Evolutionary conservation across 2,888 invertebrate genomes (phyloP).

Genomic region (Drosophila subsilvestris): DNA sequence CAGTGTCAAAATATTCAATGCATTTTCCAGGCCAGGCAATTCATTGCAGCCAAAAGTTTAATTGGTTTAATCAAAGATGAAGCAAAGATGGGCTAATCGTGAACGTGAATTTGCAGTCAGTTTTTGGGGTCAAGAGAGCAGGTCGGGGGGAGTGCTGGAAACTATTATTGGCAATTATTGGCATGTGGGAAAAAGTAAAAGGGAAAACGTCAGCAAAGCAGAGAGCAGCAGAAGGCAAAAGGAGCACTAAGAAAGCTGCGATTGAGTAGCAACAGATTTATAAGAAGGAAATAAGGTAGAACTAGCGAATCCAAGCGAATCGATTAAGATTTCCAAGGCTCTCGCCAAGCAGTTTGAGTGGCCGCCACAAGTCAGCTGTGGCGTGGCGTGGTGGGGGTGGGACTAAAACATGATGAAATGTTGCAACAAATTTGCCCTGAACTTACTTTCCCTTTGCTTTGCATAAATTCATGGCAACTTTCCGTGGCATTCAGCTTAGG

Average conservation of each 20-base stretch:
- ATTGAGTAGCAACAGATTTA: no score
- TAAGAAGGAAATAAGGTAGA: no score
- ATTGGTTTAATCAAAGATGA: constrained; percentile 1
- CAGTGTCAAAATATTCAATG: constrained; percentile 29
- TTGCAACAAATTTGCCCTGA: background rate
- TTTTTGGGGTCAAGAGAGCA: background rate
- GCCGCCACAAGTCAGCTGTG: background rate
- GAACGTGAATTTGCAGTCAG: background rate
- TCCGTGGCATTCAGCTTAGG: constrained; percentile 12
- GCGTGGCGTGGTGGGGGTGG: no score
- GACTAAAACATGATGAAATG: background rate
- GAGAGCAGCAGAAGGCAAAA: background rate
- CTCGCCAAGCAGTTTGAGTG: background rate
- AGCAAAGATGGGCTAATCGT: background rate
- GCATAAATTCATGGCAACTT: constrained; percentile 23
- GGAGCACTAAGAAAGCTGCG: no score
- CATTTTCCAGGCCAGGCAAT: constrained; percentile 16
- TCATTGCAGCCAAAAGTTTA: background rate
- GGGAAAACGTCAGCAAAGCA: background rate
- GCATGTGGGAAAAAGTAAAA: no score
- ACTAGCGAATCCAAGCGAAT: background rate
- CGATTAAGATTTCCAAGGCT: background rate
- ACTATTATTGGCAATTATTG: background rate
- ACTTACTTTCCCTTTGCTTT: background rate
- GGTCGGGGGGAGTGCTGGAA: no score